phyloP scores from a whole-genome alignment of 2,888 invertebrate species.

The Parochlus steinenii region DNA sequence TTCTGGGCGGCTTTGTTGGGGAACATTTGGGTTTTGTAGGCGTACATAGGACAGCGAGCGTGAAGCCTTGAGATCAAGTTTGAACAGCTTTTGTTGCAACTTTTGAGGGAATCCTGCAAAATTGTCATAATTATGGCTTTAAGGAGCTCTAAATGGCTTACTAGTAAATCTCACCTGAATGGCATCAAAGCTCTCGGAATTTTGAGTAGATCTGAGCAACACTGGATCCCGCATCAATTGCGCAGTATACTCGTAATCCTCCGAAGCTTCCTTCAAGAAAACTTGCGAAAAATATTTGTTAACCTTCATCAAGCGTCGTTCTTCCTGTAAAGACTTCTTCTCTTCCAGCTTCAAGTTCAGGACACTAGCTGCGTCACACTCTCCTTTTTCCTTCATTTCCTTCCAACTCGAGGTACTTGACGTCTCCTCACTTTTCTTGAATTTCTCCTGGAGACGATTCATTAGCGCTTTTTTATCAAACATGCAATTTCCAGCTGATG shows the following conservation, averaged over 20 bases:
- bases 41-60: constrained; percentile 10
- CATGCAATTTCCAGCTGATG: constrained; percentile 9
- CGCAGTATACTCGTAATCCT: constrained; percentile 4
- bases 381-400: neutral
- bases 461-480: constrained; percentile 1
- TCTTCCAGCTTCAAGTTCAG: neutral
- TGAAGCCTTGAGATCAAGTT: constrained; percentile 1
- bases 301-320: neutral
- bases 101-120: no score
- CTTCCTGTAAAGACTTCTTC: neutral
- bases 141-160: no score
- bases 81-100: neutral
- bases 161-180: constrained; percentile 5
- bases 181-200: neutral
- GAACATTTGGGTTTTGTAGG: neutral
- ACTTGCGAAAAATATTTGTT: constrained; percentile 5
- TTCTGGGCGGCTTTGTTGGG: neutral
- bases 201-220: constrained; percentile 4
- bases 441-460: neutral
- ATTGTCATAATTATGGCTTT: no score
- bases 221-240: neutral
- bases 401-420: neutral
- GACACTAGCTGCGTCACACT: constrained; percentile 1
- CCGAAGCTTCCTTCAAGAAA: constrained; percentile 8
- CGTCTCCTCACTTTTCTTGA: neutral